Evolutionary conservation across 2,113 vertebrate species (phyloP).

Genomic region (Passer domesticus): DNA sequence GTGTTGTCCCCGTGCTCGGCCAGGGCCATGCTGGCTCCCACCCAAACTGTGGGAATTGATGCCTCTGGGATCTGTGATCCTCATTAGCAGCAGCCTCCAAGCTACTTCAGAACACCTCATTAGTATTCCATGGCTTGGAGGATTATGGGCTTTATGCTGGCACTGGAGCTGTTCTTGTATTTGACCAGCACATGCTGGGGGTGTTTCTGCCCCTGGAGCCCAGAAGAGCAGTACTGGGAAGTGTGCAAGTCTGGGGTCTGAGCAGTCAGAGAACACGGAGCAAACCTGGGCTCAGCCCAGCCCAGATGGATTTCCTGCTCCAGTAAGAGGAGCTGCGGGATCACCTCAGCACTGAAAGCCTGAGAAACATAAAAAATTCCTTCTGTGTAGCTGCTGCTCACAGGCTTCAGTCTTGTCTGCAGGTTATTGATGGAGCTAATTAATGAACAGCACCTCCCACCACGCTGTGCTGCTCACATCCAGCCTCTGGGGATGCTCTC

Average conservation of each 20-base stretch:
- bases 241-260: background rate
- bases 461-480: background rate
- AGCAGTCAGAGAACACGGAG: background rate
- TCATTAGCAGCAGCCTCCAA: background rate
- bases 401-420: background rate
- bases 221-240: background rate
- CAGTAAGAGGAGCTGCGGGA: background rate
- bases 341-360: background rate
- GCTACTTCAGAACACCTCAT: background rate
- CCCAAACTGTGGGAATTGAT: background rate
- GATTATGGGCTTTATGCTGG: background rate
- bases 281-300: background rate
- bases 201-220: background rate
- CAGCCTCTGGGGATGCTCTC: background rate
- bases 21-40: fast-evolving
- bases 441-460: background rate
- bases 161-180: background rate
- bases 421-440: background rate
- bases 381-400: background rate
- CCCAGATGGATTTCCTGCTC: background rate
- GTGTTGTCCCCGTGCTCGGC: fast-evolving
- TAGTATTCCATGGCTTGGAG: background rate
- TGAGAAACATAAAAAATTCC: background rate
- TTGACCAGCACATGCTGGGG: background rate
- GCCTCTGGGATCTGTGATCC: background rate